Evolutionary conservation across 1,140 invertebrate species (phyloP).

Genomic region (Metaphire vulgaris): DNA sequence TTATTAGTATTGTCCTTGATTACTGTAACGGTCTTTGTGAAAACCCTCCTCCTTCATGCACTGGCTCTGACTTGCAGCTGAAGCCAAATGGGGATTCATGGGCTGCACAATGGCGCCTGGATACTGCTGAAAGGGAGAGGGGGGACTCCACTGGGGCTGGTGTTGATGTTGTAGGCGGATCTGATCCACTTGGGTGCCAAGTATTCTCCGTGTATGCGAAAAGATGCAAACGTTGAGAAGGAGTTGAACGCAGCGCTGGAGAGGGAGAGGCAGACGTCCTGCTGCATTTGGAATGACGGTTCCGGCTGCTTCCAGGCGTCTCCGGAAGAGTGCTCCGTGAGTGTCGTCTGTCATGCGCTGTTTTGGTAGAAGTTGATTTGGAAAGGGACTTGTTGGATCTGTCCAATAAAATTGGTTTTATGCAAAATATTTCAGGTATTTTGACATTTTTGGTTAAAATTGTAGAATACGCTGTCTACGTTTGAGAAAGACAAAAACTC

Average conservation of each 20-base stretch:
- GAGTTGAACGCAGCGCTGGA: constrained; percentile 62
- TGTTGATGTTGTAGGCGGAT: constrained; percentile 64
- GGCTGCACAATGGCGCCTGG: too few relatives aligned
- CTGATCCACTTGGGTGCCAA: constrained; percentile 96
- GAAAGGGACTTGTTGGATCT: too few relatives aligned
- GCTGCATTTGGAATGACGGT: constrained; percentile 63
- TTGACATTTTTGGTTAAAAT: too few relatives aligned
- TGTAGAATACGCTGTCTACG: too few relatives aligned
- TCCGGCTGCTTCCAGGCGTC: constrained; percentile 96
- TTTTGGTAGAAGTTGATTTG: too few relatives aligned
- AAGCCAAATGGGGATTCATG: too few relatives aligned
- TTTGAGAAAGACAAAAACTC: too few relatives aligned
- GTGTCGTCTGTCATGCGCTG: constrained; percentile 44
- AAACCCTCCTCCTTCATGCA: too few relatives aligned
- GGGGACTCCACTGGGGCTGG: background rate
- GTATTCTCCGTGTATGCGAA: constrained; percentile 95
- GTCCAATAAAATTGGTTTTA: too few relatives aligned
- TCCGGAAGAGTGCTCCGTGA: constrained; percentile 78
- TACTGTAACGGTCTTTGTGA: background rate
- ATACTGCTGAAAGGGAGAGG: background rate
- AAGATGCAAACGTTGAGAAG: constrained; percentile 79
- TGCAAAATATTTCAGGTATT: too few relatives aligned
- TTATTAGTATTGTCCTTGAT: background rate
- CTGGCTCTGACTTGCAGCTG: too few relatives aligned
- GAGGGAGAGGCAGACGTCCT: constrained; percentile 42